phyloP scores from a whole-genome alignment of 1,140 invertebrate genomes.

The Lucilia cuprina region DNA sequence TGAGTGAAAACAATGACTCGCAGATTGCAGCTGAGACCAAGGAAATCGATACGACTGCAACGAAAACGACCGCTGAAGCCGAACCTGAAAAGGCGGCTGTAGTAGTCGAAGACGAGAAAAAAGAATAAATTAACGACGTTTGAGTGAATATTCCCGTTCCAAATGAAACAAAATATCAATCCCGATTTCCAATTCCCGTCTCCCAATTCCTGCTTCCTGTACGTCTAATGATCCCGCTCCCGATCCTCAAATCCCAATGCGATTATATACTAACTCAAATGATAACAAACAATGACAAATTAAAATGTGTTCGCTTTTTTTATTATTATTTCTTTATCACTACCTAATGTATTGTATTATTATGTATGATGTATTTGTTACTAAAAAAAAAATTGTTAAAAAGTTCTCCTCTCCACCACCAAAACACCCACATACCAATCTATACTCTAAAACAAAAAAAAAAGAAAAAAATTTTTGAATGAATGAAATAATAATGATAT shows the following conservation, averaged over 20 bases:
- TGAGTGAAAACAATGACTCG: constrained; percentile 41
- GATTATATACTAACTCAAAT: constrained; percentile 19
- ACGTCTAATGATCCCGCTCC: not conserved
- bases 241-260: not conserved
- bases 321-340: not conserved
- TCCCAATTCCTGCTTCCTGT: not conserved
- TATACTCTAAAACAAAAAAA: not conserved
- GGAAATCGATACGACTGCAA: not conserved
- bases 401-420: not conserved
- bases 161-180: not conserved
- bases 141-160: not conserved
- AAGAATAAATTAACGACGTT: constrained; percentile 28
- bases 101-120: constrained; percentile 29
- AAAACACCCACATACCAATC: not conserved
- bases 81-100: constrained; percentile 16
- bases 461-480: not conserved
- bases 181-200: not conserved
- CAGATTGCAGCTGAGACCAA: not conserved
- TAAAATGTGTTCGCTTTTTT: not conserved
- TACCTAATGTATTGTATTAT: not conserved
- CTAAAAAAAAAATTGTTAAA: constrained; percentile 1
- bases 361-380: not conserved
- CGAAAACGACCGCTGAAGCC: constrained; percentile 17
- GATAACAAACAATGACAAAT: not conserved
- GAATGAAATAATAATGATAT: not conserved